Evolutionary conservation across 2,888 invertebrate species (phyloP), one percentile per base, ranked within the genome.

Genomic region (Magallana nippona): DNA sequence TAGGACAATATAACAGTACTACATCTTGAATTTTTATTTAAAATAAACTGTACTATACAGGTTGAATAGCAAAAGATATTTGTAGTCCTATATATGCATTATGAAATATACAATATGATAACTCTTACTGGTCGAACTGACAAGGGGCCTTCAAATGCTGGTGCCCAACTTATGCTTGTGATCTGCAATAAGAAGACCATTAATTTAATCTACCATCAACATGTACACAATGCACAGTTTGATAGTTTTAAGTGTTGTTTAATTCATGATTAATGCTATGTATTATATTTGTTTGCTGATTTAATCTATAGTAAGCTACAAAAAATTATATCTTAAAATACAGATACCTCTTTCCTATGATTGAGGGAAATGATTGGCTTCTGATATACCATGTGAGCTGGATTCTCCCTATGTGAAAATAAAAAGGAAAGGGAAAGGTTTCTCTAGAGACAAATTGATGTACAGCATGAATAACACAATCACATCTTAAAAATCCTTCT

Each of bases 71-170:
- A 44, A 44, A 77, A 15, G 10, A 77, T 77, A 32, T 22, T 60
- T n/a, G 17, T 60, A n/a, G 1, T 60, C 5, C 5, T 60, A n/a
- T 19, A 1, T 77, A 77, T 32, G 1, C 27, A 15, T 77, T 1
- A 22, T 19, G 11, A 77, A 77, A 83, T 85, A 71, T 55, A 85
- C n/a, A 22, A 13, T 27, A 56, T 22, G 55, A 2, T 15, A 56
- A 71, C 27, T 77, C 86, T 86, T 87, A 91, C 92, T 88, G 89
- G 89, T 55, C 85, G 80, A 11, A 91, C 90, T n/a, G 82, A 82
- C 44, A 93, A 85, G 3, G 93, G 91, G 32, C 92, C 93, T 86
- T 93, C 93, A 88, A 93, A 93, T 44, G 91, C 84, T 58, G 93
- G 93, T 27, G 92, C 88, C 93, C 93, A 93, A 86, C 90, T 91